Base-by-base conservation (phyloP, 1,140 invertebrate species). In the Luehdorfia chinensis region DNA sequence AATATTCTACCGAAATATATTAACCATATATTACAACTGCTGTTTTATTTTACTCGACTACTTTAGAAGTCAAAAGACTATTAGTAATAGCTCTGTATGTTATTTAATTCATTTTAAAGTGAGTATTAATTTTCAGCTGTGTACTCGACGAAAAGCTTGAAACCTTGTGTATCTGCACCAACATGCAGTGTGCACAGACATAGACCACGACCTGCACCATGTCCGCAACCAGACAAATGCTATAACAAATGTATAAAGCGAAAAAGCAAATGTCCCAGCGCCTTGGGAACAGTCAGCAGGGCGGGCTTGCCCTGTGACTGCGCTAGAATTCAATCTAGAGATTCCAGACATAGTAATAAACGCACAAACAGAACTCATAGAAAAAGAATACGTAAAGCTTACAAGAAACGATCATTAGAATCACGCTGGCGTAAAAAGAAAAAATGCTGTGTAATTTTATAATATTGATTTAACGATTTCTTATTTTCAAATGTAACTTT, bases 101-200 rank as follows among this genome's bases (percentile, higher is more conserved):
- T n/a, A n/a, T n/a, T n/a, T n/a, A n/a, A n/a, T n/a, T n/a, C n/a
- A n/a, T n/a, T n/a, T n/a, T n/a, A n/a, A n/a, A n/a, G n/a, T n/a
- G n/a, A n/a, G n/a, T n/a, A n/a, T n/a, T n/a, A n/a, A 47, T 27
- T 78, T 77, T 37, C 75, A 83, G 78, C 73, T 53, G 60, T 58
- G 9, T 73, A 72, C 33, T 65, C 69, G 11, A 53, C 39, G 13
- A 75, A 70, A 41, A 68, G 69, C 55, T 21, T 75, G 47, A 79
- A 78, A 53, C 72, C 77, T 39, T 84, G 80, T 47, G 59, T 76
- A 48, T 84, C 80, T 15, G 75, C 63, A 23, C 75, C 77, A 13
- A 61, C 75, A 51, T 80, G 77, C 57, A 80, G 75, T 48, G 61
- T 58, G 19, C 77, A 81, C 45, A 77, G 48, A 27, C 77, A 81